Evolutionary conservation across 2,113 vertebrate genomes (phyloP).

Genomic region (Pteruthius melanotis): DNA sequence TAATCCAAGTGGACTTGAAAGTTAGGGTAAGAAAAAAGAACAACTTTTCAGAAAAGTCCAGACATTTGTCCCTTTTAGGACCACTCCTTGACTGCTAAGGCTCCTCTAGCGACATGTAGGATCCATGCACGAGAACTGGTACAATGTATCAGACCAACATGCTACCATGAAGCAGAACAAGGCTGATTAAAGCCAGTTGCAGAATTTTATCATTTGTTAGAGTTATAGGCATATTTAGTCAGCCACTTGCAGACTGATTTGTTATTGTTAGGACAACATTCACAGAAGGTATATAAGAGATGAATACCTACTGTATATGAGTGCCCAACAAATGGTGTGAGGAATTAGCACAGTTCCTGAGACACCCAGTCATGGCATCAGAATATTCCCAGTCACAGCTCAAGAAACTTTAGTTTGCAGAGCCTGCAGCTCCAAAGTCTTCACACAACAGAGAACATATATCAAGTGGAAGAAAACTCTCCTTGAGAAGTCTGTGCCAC

Average conservation of each 20-base stretch:
- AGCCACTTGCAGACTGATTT: neutral
- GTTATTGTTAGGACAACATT: neutral
- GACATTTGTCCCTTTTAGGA: neutral
- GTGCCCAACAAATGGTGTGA: neutral
- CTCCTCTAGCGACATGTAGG: neutral
- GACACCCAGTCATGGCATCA: neutral
- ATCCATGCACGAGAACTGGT: neutral
- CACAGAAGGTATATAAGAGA: neutral
- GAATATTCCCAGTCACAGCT: neutral
- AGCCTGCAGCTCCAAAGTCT: neutral
- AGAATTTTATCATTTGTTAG: neutral
- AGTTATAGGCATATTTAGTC: neutral
- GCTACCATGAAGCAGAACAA: neutral
- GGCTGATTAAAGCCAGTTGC: neutral
- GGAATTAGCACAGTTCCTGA: neutral
- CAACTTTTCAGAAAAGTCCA: neutral
- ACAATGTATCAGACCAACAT: neutral
- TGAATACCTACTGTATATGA: neutral
- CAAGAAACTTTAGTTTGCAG: neutral
- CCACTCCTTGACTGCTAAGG: neutral
- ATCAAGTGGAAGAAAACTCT: neutral
- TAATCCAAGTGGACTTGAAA: neutral
- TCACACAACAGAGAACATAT: neutral
- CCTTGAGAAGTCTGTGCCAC: neutral
- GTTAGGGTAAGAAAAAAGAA: neutral